phyloP scores from a whole-genome alignment of 2,888 invertebrate species.

The Ectropis crepuscularia region DNA sequence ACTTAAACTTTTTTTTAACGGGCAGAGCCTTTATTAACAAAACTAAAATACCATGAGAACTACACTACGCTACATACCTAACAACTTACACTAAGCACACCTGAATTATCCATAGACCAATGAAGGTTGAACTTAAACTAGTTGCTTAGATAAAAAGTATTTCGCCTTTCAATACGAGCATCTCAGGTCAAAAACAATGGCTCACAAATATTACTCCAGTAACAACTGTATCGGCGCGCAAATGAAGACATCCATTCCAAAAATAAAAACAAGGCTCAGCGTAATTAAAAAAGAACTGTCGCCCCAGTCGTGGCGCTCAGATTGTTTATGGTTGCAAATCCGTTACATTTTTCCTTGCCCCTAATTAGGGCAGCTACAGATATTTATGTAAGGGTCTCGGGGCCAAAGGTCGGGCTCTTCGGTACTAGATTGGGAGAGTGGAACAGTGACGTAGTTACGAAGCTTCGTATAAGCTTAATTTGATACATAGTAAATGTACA shows the following conservation, averaged over 20 bases:
- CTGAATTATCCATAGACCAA: too few relatives aligned
- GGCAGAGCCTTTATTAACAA: too few relatives aligned
- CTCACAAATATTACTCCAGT: too few relatives aligned
- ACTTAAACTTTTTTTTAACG: too few relatives aligned
- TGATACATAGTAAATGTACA: conserved; percentile 6
- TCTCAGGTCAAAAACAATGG: too few relatives aligned
- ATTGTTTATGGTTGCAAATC: conserved; percentile 37
- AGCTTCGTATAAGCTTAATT: conserved; percentile 8
- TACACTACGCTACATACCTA: too few relatives aligned
- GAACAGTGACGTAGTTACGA: conserved; percentile 14
- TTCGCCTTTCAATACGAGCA: too few relatives aligned
- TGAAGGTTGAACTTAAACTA: too few relatives aligned
- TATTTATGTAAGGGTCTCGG: conserved; percentile 40
- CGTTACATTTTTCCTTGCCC: conserved; percentile 41
- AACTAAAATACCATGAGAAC: too few relatives aligned
- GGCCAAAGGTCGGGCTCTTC: conserved; percentile 25
- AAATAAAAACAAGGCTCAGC: conserved; percentile 21
- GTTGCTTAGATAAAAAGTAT: too few relatives aligned
- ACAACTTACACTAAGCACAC: too few relatives aligned
- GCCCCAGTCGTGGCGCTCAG: conserved; percentile 11
- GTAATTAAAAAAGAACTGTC: conserved; percentile 29
- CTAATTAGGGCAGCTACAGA: conserved; percentile 39
- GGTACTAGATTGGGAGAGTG: conserved; percentile 4
- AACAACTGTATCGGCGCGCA: conserved; percentile 4
- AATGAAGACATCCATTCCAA: conserved; percentile 21